Percentiles rank a stretch among this genome's conserved stretches.
Evolutionary conservation across 2,888 invertebrate species (phyloP).

Genomic region (Brachyopa scutellaris): DNA sequence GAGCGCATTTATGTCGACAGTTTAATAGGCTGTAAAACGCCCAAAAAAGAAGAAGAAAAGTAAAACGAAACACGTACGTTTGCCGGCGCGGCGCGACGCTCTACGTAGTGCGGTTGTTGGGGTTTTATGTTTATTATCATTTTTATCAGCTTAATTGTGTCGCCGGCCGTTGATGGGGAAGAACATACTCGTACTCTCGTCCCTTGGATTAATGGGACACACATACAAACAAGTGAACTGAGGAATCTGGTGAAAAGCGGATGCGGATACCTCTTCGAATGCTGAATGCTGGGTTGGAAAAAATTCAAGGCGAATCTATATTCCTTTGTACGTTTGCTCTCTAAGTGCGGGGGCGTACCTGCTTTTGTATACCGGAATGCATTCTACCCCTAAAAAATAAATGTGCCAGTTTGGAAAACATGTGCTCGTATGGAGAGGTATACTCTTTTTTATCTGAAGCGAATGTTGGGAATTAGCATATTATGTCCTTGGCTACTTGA

Average conservation of each 20-base stretch:
- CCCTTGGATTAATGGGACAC: neutral
- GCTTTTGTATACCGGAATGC: neutral
- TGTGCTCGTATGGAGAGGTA: no score
- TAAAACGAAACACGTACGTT: constrained; percentile 7
- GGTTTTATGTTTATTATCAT: constrained; percentile 51
- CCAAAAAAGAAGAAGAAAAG: no score
- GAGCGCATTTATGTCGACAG: constrained; percentile 79
- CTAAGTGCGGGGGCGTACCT: constrained; percentile 35
- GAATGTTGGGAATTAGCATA: no score
- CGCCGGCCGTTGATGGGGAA: neutral
- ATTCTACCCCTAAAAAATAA: constrained; percentile 40
- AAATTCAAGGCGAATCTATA: constrained; percentile 59
- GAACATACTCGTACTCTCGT: neutral
- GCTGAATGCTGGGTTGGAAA: constrained; percentile 64
- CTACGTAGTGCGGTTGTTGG: constrained; percentile 4
- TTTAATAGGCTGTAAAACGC: constrained; percentile 76
- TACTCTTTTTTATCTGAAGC: no score
- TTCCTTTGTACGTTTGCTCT: constrained; percentile 16
- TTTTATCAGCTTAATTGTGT: constrained; percentile 44
- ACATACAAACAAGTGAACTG: neutral
- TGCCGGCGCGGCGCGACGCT: neutral
- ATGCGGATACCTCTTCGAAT: constrained; percentile 20
- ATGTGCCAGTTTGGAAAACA: no score
- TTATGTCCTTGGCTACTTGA: no score
- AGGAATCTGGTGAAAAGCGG: neutral